Evolutionary conservation across 2,797 vertebrate genomes (phyloP).

Genomic region (Cyprinodon diabolis): DNA sequence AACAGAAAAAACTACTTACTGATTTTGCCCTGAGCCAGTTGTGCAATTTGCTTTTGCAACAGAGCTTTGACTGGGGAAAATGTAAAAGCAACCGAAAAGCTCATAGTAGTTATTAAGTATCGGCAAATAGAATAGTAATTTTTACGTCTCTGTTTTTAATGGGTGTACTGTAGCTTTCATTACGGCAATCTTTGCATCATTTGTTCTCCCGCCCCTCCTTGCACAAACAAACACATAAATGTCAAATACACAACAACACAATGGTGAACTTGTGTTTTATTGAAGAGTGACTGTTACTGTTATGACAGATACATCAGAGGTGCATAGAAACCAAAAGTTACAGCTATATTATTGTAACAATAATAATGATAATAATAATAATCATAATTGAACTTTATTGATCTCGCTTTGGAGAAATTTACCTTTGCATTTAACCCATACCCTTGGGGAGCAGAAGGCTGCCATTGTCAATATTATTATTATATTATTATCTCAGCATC

Average conservation of each 20-base stretch:
- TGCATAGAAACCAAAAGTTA: neutral
- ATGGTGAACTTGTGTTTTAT: neutral
- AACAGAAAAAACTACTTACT: neutral
- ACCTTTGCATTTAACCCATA: no score
- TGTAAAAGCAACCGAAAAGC: neutral
- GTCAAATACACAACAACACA: neutral
- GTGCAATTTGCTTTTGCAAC: neutral
- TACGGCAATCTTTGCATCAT: neutral
- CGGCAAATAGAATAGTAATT: neutral
- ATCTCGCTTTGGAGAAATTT: no score
- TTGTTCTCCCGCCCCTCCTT: neutral
- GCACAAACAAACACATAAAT: neutral
- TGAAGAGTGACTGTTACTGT: neutral
- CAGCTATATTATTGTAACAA: neutral
- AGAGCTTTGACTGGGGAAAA: neutral
- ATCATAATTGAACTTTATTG: no score
- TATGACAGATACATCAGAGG: neutral
- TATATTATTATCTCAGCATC: no score
- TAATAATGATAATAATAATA: neutral
- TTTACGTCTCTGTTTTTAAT: neutral
- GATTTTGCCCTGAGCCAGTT: neutral
- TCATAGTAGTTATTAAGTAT: neutral
- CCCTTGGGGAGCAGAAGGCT: no score
- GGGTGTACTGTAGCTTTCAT: neutral
- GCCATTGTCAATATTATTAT: no score